These are phyloP conservation scores for Wasmannia auropunctata DNA, from an alignment of 1,140 invertebrate genomes.

Conservation along the genomic window DNA sequence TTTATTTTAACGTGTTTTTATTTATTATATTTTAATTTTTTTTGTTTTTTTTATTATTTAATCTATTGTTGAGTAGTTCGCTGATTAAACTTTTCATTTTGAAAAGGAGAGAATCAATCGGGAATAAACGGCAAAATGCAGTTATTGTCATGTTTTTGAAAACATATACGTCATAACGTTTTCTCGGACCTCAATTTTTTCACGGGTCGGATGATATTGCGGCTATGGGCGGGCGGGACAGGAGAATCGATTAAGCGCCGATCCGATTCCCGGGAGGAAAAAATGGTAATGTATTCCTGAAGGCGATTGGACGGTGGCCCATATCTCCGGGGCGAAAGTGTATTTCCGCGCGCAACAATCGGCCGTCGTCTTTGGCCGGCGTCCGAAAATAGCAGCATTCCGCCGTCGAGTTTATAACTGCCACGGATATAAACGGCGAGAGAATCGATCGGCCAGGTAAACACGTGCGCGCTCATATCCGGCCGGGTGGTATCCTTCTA, in stretches of 20 bases:
- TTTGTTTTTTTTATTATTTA: background rate
- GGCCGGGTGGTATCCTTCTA: slow-evolving; percentile 18
- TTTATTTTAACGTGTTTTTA: background rate
- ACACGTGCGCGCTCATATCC: slow-evolving; percentile 49
- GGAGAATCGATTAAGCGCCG: slow-evolving; percentile 38
- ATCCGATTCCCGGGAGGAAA: slow-evolving; percentile 6
- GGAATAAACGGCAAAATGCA: background rate
- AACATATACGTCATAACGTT: background rate
- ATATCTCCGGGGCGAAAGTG: slow-evolving; percentile 17
- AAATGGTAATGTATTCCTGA: slow-evolving; percentile 49
- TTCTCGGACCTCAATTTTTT: background rate
- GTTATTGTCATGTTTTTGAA: background rate
- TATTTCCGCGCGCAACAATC: slow-evolving; percentile 37
- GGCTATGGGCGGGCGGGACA: background rate
- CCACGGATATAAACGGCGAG: slow-evolving; percentile 17
- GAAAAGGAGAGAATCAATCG: background rate
- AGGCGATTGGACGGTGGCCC: slow-evolving; percentile 17
- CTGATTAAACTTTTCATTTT: background rate
- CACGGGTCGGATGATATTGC: slow-evolving; percentile 18
- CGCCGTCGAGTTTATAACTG: slow-evolving; percentile 30
- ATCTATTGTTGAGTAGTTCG: background rate
- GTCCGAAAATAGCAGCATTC: slow-evolving; percentile 43
- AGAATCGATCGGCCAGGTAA: slow-evolving; percentile 48
- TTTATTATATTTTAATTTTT: background rate
- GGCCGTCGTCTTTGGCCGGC: slow-evolving; percentile 12